phyloP scores from a whole-genome alignment of 2,113 vertebrate species.

The Leptocoma aspasia region DNA sequence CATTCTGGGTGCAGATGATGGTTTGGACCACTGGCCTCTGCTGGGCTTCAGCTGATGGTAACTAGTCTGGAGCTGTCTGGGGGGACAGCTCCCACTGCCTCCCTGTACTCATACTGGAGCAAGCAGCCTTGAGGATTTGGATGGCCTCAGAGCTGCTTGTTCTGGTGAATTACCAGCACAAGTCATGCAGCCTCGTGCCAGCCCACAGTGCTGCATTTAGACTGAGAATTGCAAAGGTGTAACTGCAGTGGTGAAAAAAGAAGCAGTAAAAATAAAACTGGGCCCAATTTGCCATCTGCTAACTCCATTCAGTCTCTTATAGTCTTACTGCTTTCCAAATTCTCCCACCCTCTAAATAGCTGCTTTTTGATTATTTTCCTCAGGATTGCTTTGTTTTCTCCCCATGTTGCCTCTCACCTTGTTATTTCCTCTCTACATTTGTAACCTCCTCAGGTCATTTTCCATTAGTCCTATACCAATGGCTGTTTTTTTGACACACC shows the following conservation, averaged over 20 bases:
- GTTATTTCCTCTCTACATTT: constrained; percentile 69
- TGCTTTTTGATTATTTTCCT: constrained; percentile 11
- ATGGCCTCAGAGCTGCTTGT: neutral
- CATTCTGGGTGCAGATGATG: neutral
- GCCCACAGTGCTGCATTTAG: neutral
- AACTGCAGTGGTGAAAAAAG: neutral
- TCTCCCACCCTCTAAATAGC: neutral
- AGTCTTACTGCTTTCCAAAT: constrained; percentile 7
- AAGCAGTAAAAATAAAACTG: neutral
- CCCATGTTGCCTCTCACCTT: constrained; percentile 65
- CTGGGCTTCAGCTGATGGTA: neutral
- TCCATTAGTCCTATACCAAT: constrained; percentile 53
- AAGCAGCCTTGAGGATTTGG: neutral
- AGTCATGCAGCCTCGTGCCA: neutral
- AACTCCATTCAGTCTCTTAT: neutral
- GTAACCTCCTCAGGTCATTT: constrained; percentile 64
- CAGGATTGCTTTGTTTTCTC: constrained; percentile 35
- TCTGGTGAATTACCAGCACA: neutral
- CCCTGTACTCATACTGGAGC: fast-evolving
- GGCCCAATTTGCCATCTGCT: constrained; percentile 46
- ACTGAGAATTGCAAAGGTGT: constrained; percentile 3
- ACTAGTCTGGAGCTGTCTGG: neutral
- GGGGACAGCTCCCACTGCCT: neutral
- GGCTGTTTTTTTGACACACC: constrained; percentile 64
- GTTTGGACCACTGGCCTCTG: neutral